Base-by-base conservation (phyloP, 2,797 vertebrate genomes). In the Phyllotis vaccarum region DNA sequence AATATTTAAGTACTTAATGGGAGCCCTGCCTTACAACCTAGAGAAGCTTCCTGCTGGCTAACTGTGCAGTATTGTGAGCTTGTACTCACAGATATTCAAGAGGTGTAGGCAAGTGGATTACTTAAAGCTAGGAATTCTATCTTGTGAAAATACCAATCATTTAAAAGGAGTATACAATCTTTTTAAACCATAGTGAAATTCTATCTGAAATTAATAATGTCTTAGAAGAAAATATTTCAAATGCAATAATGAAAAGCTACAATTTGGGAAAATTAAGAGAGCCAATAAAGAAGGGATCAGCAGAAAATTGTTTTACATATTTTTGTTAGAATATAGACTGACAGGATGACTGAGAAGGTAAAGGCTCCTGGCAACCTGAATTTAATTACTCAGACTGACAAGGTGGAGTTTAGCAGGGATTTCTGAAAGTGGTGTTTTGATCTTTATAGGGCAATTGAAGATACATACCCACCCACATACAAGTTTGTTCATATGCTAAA, bases 201-300 rank as follows among this genome's bases (percentile, higher is more conserved):
- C 46, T 85, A 10, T 66, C 75, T 91, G 49, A 94, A 64, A 40
- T 78, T 83, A 62, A 58, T 56, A 74, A 75, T 46, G 8, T 31
- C 46, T 49, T 70, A 72, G 22, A 56, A 85, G 46, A 85, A 94
- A 81, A 85, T 43, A 49, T 75, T 96, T 90, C 27, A 79, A 87
- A 74, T n/a, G 52, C 31, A 80, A 64, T 60, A 74, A 37, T 40
- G 2, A 92, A 93, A 64, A 85, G 82, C 11, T 17, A 72, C 5
- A 70, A 60, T 14, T 85, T 83, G 43, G 11, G 14, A 27, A 76
- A 92, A 70, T 80, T 94, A 76, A 52, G 81, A 85, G 49, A 60
- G 64, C 29, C 85, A 49, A 62, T 66, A 86, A 78, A 95, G 81
- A 72, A 90, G 79, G 40, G 16, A 27, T 58, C 72, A n/a, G 27